Evolutionary conservation across 1,140 invertebrate species (phyloP), one percentile per base, ranked within the genome.

Genomic region (Drosophila chauvacae): DNA sequence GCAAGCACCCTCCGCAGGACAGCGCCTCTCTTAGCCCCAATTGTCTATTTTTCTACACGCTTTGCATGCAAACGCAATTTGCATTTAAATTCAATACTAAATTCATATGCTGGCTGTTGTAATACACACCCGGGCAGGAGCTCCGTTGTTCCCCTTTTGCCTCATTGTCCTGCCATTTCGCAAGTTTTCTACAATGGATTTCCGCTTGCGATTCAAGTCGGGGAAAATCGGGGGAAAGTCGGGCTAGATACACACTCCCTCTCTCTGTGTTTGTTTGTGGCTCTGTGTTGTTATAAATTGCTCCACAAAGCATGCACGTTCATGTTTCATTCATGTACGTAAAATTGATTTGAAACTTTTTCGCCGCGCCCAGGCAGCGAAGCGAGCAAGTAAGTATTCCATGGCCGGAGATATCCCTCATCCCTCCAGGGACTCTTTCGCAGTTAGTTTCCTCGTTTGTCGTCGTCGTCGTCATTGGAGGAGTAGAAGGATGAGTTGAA

Each of bases 81-180:
- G 85, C 85, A 88, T 88, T 88, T 88, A 88, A 88, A 88, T 88
- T 88, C 80, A 88, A 88, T 88, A 88, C 80, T 83, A 88, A 88
- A 88, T 88, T 88, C 85, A 88, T 88, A 88, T 88, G 85, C 80
- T 84, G 73, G 42, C 77, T 90, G 56, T 71, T 72, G 85, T 90
- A 81, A 90, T 90, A 78, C 60, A 88, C 84, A 88, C 85, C 81
- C 51, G 48, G 51, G 62, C 35, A 72, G 35, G 18, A 16, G 18
- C 53, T 26, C 2, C 20, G 53, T 39, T 56, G 35, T 26, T 56
- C 20, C 59, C 51, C 39, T 65, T 44, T 44, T 18, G 37, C 39
- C 45, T 75, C 71, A 88, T 88, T 87, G 84, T 88, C 80, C 87
- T 77, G 84, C 68, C 80, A 83, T 88, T 88, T 88, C 76, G 83